A percentile compares a stretch with the other conserved stretches of the same genome.
Evolutionary conservation across 2,113 vertebrate species (phyloP).

Genomic region (Nestor notabilis): DNA sequence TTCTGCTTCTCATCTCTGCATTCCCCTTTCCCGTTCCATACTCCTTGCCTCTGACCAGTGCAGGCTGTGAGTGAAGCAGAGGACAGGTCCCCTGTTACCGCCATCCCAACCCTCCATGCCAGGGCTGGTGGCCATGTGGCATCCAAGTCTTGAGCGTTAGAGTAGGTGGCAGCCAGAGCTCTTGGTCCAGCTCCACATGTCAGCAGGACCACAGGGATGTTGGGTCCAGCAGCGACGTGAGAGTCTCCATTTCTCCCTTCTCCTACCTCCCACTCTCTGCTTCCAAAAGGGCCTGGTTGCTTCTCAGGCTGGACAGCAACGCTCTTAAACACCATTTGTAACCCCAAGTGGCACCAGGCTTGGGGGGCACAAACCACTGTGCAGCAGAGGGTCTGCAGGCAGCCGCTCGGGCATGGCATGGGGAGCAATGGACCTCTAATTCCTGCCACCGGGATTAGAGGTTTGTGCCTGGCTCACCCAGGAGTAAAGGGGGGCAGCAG

Average conservation of each 20-base stretch:
- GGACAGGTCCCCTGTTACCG: neutral
- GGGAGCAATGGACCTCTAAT: fast-evolving
- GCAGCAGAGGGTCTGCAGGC: neutral
- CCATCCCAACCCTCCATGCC: neutral
- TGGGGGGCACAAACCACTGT: neutral
- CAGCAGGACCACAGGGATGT: fast-evolving
- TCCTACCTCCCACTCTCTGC: neutral
- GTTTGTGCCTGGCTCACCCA: neutral
- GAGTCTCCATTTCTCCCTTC: neutral
- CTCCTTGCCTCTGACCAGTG: neutral
- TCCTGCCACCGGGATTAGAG: neutral
- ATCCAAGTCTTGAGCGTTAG: fast-evolving
- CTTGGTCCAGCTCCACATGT: neutral
- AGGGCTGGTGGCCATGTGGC: neutral
- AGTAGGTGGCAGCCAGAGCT: neutral
- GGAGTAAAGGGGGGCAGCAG: neutral
- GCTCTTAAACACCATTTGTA: neutral
- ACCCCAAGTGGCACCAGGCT: neutral
- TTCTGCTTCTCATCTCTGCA: neutral
- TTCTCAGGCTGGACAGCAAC: neutral
- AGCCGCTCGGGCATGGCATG: neutral
- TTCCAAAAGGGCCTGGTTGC: neutral
- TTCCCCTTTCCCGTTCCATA: neutral
- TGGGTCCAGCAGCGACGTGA: neutral
- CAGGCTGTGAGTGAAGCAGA: neutral